Base-by-base conservation (phyloP, 2,113 vertebrate species). In the Dasyurus viverrinus region DNA sequence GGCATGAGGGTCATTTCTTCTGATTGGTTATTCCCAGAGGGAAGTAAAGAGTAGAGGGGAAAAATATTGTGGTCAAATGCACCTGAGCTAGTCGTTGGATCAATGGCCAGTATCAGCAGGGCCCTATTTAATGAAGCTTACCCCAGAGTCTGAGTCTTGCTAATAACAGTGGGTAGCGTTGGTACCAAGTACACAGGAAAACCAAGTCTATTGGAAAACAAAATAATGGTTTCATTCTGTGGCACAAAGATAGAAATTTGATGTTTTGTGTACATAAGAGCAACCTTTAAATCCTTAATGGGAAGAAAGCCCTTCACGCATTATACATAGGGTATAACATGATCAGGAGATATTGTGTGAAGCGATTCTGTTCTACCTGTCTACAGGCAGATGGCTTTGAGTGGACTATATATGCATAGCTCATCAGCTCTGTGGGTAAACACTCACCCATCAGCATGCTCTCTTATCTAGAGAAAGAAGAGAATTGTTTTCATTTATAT, bases 51-150 rank as follows among this genome's bases (percentile, higher is more conserved):
- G 93, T 68, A 89, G 96, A 93, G 96, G 96, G 96, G 97, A 95
- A 96, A 93, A 96, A 89, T 12, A 68, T 6, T 36, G 97, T 54
- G 92, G 96, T 95, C 96, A 92, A 76, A 91, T 54, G 97, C 98
- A 96, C 97, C 97, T 57, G 97, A 93, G 98, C 97, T 24, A 84
- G 97, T 97, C 91, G 98, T 96, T 53, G 97, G 98, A 98, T 99
- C 99, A 98, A 98, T 98, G 98, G 98, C 95, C 96, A 93, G 97
- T 95, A 97, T 97, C 99, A 99, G 98, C 98, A 90, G 98, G 98
- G 96, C 97, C 98, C 98, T 94, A 90, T 93, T 97, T 99, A 99
- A 99, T 98, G 98, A 99, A 98, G 98, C 97, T 68, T 84, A 0
- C 95, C 90, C 96, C 95, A 54, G 98, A 76, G 16, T 97, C 98